Percentiles rank a stretch among this genome's conserved stretches.
Conservation (phyloP, 1,140 invertebrate genomes). For the Macrobrachium rosenbergii region DNA sequence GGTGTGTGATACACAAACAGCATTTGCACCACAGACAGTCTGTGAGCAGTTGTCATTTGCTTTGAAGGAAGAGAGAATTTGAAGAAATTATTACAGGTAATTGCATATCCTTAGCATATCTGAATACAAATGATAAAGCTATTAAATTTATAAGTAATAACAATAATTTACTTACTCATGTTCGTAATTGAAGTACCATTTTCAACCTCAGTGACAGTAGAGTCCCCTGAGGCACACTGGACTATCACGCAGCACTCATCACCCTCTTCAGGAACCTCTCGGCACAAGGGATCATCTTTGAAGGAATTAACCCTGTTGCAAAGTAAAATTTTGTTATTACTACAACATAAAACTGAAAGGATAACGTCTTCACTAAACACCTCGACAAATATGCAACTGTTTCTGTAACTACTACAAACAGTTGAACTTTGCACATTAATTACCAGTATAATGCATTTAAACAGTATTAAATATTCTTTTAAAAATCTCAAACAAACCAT, state of each 20-base stretch:
- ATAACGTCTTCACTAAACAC: too few relatives aligned
- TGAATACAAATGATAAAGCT: conserved; percentile 5
- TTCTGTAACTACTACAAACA: too few relatives aligned
- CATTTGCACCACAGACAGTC: conserved; percentile 58
- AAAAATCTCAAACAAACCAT: not conserved
- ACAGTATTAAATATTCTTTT: not conserved
- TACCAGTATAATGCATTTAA: not conserved
- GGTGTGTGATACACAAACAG: conserved; percentile 47
- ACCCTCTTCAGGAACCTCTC: conserved; percentile 77
- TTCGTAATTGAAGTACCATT: too few relatives aligned
- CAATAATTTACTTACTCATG: too few relatives aligned
- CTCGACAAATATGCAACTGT: too few relatives aligned
- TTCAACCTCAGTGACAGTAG: too few relatives aligned
- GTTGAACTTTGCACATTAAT: not conserved
- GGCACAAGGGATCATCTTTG: conserved; percentile 80
- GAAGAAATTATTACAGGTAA: conserved; percentile 31
- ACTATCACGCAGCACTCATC: conserved; percentile 84
- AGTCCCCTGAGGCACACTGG: conserved; percentile 72
- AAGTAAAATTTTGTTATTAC: not conserved
- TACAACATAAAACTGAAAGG: too few relatives aligned
- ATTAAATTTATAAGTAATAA: too few relatives aligned
- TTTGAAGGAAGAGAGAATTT: conserved; percentile 40
- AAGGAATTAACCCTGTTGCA: conserved; percentile 69
- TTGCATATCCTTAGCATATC: not conserved
- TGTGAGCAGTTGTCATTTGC: conserved; percentile 63